These are phyloP conservation scores for Diorhabda carinulata DNA, from an alignment of 1,140 invertebrate genomes.

Conservation along the genomic window DNA sequence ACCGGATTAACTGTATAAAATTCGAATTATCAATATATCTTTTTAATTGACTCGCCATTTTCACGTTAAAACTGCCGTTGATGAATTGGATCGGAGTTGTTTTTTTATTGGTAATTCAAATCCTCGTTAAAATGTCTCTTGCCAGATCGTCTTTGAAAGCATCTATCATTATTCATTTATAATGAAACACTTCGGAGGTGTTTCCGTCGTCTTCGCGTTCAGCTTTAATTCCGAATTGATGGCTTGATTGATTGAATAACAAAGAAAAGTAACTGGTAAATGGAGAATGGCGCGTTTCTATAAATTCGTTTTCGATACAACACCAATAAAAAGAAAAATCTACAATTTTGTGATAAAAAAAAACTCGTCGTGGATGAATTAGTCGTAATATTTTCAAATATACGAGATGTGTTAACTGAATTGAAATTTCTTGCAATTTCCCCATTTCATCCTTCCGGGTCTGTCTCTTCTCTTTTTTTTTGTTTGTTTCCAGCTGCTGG, in stretches of 20 bases:
- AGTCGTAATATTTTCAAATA: no score
- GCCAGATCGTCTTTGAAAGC: background rate
- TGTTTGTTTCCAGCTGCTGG: no score
- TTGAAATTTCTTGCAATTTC: no score
- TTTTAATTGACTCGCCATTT: background rate
- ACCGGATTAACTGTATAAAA: background rate
- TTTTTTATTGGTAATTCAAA: background rate
- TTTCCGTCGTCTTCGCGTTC: background rate
- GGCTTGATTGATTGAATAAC: background rate
- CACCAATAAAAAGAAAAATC: no score
- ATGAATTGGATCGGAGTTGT: background rate
- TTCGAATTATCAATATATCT: background rate
- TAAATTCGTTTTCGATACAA: no score
- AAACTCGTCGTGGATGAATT: no score
- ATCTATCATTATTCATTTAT: conserved; percentile 1
- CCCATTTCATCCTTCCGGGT: no score
- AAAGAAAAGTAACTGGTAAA: no score
- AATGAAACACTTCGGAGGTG: conserved; percentile 2
- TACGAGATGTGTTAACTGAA: no score
- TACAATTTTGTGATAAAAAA: no score
- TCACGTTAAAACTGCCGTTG: background rate
- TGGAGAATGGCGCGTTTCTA: no score
- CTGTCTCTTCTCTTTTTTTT: no score
- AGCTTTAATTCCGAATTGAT: background rate
- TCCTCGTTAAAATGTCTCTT: background rate